Evolutionary conservation across 2,797 vertebrate species (phyloP).

Genomic region (Fistularia commersonii): DNA sequence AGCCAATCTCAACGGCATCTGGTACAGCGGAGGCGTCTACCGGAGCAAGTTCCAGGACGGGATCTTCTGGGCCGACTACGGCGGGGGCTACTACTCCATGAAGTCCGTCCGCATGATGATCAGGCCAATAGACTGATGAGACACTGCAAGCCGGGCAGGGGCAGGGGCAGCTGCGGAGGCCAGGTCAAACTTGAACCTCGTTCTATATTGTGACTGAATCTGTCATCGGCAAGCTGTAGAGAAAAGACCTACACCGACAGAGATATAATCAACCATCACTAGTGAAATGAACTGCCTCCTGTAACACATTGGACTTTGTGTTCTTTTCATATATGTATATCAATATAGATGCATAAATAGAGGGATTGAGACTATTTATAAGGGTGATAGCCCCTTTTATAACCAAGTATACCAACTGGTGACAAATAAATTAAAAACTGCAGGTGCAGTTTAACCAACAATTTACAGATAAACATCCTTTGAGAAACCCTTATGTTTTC

Average conservation of each 20-base stretch:
- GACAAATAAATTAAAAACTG: conserved; percentile 21
- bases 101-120: conserved; percentile 87
- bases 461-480: conserved; percentile 18
- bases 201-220: conserved; percentile 23
- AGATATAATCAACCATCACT: conserved; percentile 14
- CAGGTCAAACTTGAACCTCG: conserved; percentile 32
- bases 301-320: conserved; percentile 15
- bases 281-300: conserved; percentile 27
- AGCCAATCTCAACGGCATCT: conserved; percentile 96
- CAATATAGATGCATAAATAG: conserved; percentile 23
- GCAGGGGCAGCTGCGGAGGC: conserved; percentile 21
- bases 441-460: conserved; percentile 5
- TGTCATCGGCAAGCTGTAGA: conserved; percentile 21
- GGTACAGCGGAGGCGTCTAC: conserved; percentile 96
- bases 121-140: conserved; percentile 80
- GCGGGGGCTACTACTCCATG: conserved; percentile 94
- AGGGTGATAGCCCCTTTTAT: conserved; percentile 19
- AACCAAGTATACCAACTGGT: conserved; percentile 17
- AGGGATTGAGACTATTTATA: conserved; percentile 34
- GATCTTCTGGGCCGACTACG: conserved; percentile 98
- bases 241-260: conserved; percentile 14
- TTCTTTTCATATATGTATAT: conserved; percentile 24
- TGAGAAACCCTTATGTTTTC: too few relatives aligned
- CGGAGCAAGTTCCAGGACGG: conserved; percentile 96
- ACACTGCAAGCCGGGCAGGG: conserved; percentile 3